These are phyloP conservation scores for Coelinius sp. DNA, from an alignment of 2,888 invertebrate species.

Conservation along the genomic window DNA sequence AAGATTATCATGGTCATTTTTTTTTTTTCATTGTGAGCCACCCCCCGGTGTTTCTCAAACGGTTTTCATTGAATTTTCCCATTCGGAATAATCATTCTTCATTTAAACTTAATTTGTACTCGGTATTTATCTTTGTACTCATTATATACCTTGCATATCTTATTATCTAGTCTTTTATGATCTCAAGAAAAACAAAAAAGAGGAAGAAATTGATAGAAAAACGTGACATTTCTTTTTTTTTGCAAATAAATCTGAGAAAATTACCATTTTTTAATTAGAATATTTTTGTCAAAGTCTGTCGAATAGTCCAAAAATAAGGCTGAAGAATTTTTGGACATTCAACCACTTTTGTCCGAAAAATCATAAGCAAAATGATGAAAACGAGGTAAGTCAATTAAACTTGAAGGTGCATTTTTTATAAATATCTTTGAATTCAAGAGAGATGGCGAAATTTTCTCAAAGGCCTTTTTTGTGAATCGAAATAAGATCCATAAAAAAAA, in stretches of 20 bases:
- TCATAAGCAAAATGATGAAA: too few relatives aligned
- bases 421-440: too few relatives aligned
- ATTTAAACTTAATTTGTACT: slow-evolving; percentile 18
- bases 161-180: neutral
- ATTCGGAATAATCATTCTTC: too few relatives aligned
- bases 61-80: too few relatives aligned
- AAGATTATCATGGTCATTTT: neutral
- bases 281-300: neutral
- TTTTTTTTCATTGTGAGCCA: slow-evolving; percentile 11
- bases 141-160: neutral
- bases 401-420: too few relatives aligned
- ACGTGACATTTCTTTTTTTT: neutral
- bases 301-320: slow-evolving; percentile 7
- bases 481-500: too few relatives aligned
- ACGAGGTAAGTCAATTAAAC: too few relatives aligned
- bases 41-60: too few relatives aligned
- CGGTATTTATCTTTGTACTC: slow-evolving; percentile 8
- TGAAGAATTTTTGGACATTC: neutral
- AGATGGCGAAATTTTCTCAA: too few relatives aligned
- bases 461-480: too few relatives aligned
- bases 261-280: too few relatives aligned
- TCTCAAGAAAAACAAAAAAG: neutral
- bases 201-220: neutral
- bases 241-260: too few relatives aligned
- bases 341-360: neutral